Base-by-base conservation (phyloP, 1,140 invertebrate genomes). In the Pseudomyrmex cubaensis region DNA sequence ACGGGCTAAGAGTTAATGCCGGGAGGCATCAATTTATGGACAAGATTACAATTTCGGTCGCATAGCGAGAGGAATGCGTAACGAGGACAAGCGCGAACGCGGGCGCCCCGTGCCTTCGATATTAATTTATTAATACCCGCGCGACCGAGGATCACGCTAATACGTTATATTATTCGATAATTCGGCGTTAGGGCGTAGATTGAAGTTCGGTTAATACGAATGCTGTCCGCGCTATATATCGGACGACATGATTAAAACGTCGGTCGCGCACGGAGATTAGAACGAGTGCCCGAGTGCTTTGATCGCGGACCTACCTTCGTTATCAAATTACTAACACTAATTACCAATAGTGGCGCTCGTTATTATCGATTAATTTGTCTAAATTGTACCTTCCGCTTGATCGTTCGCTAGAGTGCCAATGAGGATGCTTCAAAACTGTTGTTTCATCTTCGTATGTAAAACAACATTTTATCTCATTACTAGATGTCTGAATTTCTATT, bases 81-180 rank as follows among this genome's bases (percentile, higher is more conserved):
- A 80, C 76, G 76, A 80, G 76, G 76, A n/a, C 66, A 66, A 59
- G 76, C 76, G 76, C 64, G 54, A 35, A 70, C 76, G 64, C 76
- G 35, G 35, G 35, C 35, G 44, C 44, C 76, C 22, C 67, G 54
- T 80, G 76, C 76, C 76, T 80, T 70, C 76, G 76, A 80, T 72
- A 80, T 80, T 80, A 80, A 80, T 80, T 80, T 80, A 80, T 80
- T 80, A 80, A 80, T 80, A 80, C 76, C 76, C 66, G 66, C 66
- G 64, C 66, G 76, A 72, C 76, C 76, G 76, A 80, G 76, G 76
- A 80, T 80, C 76, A 80, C 66, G 76, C 76, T 80, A 72, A 80
- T 80, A 80, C 76, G 76, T 80, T 80, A 80, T 80, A 80, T 80
- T 80, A 80, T 80, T 80, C 76, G 66, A 80, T 80, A 70, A 80